A percentile compares a stretch with the other conserved stretches of the same genome.
Evolutionary conservation across 2,797 vertebrate genomes (phyloP).

Genomic region (Poeciliopsis gracilis): DNA sequence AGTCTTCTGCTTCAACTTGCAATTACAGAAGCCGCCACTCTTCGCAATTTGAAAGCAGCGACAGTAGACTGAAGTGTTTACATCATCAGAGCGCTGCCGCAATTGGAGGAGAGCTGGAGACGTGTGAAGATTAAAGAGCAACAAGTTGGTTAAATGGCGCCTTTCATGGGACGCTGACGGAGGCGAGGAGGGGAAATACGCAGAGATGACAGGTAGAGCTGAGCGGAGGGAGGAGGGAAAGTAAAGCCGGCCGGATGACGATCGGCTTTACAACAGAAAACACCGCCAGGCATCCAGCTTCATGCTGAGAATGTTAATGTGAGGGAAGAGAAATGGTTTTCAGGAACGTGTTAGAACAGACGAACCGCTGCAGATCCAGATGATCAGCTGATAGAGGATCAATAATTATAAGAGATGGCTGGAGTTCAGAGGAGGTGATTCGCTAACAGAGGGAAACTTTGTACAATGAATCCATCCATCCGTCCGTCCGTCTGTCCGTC

Average conservation of each 20-base stretch:
- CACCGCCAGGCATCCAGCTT: not conserved
- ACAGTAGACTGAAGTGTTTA: constrained; percentile 65
- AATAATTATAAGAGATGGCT: not conserved
- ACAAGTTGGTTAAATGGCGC: constrained; percentile 38
- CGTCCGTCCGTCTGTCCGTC: not conserved
- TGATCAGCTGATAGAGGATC: not conserved
- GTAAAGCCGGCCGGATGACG: not conserved
- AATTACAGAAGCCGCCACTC: constrained; percentile 71
- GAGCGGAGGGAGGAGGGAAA: not conserved
- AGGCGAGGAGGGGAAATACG: constrained; percentile 19
- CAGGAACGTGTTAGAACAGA: not conserved
- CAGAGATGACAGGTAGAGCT: not conserved
- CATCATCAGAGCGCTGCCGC: constrained; percentile 46
- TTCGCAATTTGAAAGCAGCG: constrained; percentile 57
- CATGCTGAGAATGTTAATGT: not conserved
- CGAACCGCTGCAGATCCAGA: not conserved
- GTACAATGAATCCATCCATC: not conserved
- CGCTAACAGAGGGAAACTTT: not conserved
- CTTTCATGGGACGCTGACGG: constrained; percentile 34
- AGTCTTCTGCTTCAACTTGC: constrained; percentile 46
- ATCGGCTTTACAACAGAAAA: not conserved
- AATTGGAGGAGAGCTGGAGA: constrained; percentile 35
- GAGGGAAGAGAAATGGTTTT: not conserved
- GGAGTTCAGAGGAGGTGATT: not conserved
- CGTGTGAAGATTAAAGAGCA: constrained; percentile 50